Conservation (phyloP, 2,113 vertebrate species). For the rat (Rattus norvegicus) region GRCr8 NC_086025.1:31270501-31271000, state of each 20-base stretch:
- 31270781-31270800: neutral
- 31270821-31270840: neutral
- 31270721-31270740: constrained; percentile 12
- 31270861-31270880: neutral
- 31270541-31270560: neutral
- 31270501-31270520: neutral
- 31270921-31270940: neutral
- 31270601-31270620: neutral
- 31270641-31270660: neutral
- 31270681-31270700: neutral
- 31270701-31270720: constrained; percentile 18
- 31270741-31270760: neutral
- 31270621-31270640: neutral
- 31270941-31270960: neutral
- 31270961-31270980: neutral
- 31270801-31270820: constrained; percentile 21
- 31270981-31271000: neutral
- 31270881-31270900: neutral
- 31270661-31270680: neutral
- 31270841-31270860: constrained; percentile 23
- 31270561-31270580: neutral
- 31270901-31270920: neutral
- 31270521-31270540: neutral
- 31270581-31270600: neutral
- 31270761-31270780: neutral